Percentiles rank a stretch among this genome's conserved stretches.
phyloP scores from a whole-genome alignment of 2,888 invertebrate species.

The Perizoma flavofasciatum region DNA sequence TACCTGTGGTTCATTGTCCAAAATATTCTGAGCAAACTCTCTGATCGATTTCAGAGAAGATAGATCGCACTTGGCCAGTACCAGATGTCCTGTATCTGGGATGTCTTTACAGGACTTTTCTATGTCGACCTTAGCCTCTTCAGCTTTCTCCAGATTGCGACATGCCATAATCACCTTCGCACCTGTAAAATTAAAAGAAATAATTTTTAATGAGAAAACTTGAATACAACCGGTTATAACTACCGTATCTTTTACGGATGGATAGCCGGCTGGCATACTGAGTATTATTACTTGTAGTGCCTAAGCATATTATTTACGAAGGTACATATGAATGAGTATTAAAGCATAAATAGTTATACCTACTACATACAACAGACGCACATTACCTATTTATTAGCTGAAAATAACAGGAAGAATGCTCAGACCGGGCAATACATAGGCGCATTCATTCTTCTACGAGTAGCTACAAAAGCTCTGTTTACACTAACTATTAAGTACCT shows the following conservation, averaged over 20 bases:
- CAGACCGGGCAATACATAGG: too few species aligned
- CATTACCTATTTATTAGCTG: too few species aligned
- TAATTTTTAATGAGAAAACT: neutral
- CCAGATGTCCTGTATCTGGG: slow-evolving; percentile 73
- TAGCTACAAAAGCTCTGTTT: too few species aligned
- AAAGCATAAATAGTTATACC: too few species aligned
- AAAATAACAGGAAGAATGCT: too few species aligned
- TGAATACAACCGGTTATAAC: neutral
- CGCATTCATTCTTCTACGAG: too few species aligned
- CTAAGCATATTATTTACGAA: too few species aligned
- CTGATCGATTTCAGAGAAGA: slow-evolving; percentile 84
- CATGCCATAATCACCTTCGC: slow-evolving; percentile 84
- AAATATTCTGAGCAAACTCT: slow-evolving; percentile 81
- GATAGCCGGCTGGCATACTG: neutral
- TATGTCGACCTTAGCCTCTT: slow-evolving; percentile 83
- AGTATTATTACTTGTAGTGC: too few species aligned
- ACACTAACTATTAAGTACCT: too few species aligned
- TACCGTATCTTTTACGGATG: neutral
- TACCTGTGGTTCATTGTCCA: slow-evolving; percentile 83
- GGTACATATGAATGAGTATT: too few species aligned
- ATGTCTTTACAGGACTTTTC: slow-evolving; percentile 65
- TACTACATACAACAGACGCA: too few species aligned
- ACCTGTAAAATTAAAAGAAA: slow-evolving; percentile 57
- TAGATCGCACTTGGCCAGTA: slow-evolving; percentile 83
- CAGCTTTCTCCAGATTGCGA: slow-evolving; percentile 78